These are phyloP conservation scores for Tupaia chinensis DNA, from an alignment of 2,113 vertebrate species.

Conservation along the genomic window DNA sequence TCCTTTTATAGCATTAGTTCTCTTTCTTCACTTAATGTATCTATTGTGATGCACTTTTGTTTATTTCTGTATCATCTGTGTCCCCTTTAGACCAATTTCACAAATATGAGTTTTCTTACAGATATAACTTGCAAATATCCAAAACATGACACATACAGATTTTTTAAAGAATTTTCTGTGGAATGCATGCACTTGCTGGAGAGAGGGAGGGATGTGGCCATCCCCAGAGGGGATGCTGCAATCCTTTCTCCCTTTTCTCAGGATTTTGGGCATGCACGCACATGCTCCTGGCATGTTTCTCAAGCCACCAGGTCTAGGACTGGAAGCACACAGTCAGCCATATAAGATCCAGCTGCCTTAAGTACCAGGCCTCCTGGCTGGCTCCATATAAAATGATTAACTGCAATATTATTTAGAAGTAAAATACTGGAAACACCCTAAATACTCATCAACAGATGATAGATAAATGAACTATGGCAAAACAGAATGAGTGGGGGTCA, in stretches of 20 bases:
- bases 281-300: no score
- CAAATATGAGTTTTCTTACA: background rate
- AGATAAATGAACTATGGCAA: background rate
- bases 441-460: background rate
- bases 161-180: background rate
- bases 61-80: slow-evolving; percentile 7
- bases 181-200: no score
- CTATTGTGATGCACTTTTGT: background rate
- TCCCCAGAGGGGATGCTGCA: no score
- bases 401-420: background rate
- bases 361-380: no score
- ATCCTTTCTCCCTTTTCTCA: no score
- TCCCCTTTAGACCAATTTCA: background rate
- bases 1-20: background rate
- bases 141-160: background rate
- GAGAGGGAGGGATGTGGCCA: no score
- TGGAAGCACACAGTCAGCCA: no score
- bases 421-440: background rate
- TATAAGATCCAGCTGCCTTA: no score
- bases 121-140: background rate
- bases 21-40: background rate
- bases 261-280: no score
- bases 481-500: no score
- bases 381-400: background rate
- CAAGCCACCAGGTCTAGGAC: no score